These are phyloP conservation scores for Trigoniulus corallinus DNA, from an alignment of 1,140 invertebrate species.

Conservation along the genomic window DNA sequence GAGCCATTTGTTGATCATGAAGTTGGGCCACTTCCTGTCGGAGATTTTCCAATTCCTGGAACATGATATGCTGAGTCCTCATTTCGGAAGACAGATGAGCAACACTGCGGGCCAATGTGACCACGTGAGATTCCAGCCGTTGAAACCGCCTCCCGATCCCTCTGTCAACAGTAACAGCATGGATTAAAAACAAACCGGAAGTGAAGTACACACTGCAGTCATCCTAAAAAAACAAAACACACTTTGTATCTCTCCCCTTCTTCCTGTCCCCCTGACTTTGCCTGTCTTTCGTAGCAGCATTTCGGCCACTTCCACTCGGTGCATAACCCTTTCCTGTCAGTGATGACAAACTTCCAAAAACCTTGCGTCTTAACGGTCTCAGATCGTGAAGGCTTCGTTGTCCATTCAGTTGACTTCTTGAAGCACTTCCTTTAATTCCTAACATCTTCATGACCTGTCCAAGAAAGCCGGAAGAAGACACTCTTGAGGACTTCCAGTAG, in stretches of 20 bases:
- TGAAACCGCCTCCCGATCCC: slow-evolving; percentile 72
- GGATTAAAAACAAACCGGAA: background rate
- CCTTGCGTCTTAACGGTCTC: slow-evolving; percentile 15
- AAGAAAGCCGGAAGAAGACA: background rate
- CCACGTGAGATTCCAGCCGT: slow-evolving; percentile 75
- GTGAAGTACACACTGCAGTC: too few species aligned
- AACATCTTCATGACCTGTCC: slow-evolving; percentile 55
- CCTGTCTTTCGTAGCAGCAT: background rate
- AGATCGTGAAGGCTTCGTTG: slow-evolving; percentile 12
- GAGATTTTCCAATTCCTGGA: slow-evolving; percentile 75
- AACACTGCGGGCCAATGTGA: slow-evolving; percentile 77
- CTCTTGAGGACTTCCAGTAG: too few species aligned
- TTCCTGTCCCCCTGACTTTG: background rate
- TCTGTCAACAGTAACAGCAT: background rate
- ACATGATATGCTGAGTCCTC: slow-evolving; percentile 72
- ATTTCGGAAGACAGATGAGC: slow-evolving; percentile 84
- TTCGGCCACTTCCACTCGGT: background rate
- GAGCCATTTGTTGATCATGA: slow-evolving; percentile 34
- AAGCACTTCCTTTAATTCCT: slow-evolving; percentile 36
- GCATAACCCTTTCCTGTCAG: slow-evolving; percentile 22
- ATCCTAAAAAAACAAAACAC: background rate
- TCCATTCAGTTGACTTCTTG: slow-evolving; percentile 28
- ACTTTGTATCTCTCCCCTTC: background rate
- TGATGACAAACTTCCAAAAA: slow-evolving; percentile 60
- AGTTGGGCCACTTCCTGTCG: slow-evolving; percentile 63